Evolutionary conservation across 2,888 invertebrate species (phyloP).

Genomic region (Cetonia aurata): DNA sequence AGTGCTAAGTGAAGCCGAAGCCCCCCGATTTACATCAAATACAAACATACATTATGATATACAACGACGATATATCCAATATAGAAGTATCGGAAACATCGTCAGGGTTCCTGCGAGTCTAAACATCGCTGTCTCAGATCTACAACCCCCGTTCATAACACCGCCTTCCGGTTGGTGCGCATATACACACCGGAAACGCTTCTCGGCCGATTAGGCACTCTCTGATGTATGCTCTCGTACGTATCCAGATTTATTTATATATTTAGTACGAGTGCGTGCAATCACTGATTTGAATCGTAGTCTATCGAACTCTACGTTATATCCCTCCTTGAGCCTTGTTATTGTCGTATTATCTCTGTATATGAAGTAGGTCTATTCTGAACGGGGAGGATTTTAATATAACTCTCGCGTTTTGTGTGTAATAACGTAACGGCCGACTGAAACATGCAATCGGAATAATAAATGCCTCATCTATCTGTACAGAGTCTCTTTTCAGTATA

Average conservation of each 20-base stretch:
- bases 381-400: slow-evolving; percentile 7
- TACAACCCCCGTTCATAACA: slow-evolving; percentile 57
- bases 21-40: slow-evolving; percentile 40
- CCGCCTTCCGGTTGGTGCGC: slow-evolving; percentile 56
- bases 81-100: slow-evolving; percentile 8
- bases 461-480: slow-evolving; percentile 51
- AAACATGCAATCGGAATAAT: slow-evolving; percentile 58
- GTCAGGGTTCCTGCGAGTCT: slow-evolving; percentile 49
- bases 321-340: not conserved
- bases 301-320: slow-evolving; percentile 23
- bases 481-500: too few species aligned
- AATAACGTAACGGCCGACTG: not conserved
- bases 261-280: not conserved
- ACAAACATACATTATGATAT: slow-evolving; percentile 38
- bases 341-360: slow-evolving; percentile 22
- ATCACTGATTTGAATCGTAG: slow-evolving; percentile 29
- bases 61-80: slow-evolving; percentile 19
- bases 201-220: slow-evolving; percentile 64
- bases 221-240: slow-evolving; percentile 55
- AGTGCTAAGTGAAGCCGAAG: slow-evolving; percentile 30
- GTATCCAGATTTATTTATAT: not conserved
- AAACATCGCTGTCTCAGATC: slow-evolving; percentile 51
- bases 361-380: not conserved
- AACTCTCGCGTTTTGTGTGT: not conserved
- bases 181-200: slow-evolving; percentile 57